Evolutionary conservation across 1,140 invertebrate species (phyloP), one percentile per base, ranked within the genome.

Genomic region (Andrena cerasifolii): DNA sequence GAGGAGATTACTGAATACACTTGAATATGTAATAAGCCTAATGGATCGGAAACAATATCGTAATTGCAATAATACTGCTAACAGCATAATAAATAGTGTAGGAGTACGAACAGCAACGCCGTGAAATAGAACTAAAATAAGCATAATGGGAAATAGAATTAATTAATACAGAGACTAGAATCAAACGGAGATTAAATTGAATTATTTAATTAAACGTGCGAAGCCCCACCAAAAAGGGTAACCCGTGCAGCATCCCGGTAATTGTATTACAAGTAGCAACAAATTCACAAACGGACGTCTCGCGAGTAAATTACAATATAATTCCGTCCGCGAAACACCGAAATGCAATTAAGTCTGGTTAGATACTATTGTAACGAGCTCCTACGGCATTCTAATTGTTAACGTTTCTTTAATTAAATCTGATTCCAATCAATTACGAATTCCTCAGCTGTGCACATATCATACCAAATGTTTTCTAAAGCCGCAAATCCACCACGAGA

Each of bases 51-150:
- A 47, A 51, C 45, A 62, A 36, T 26, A 49, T 59, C 14, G 28
- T 51, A 51, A 62, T 36, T 62, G 56, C 21, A 33, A 62, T 31
- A 49, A 28, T 33, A 36, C 26, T 12, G 56, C 16, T 72, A 36
- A 59, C 40, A 36, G 26, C 31, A 49, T n/a, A 21, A 62, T 62
- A 49, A 72, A 62, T 51, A 36, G 14, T 6, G 3, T n/a, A 8
- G 21, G 5, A 36, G 26, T 36, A 47, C 5, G 0, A 36, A 18
- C 14, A 14, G n/a, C 24, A 12, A 1, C 7, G 18, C 16, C 3
- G 14, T 1, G 40, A 31, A 21, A 56, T 26, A 28, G n/a, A 40
- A 40, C 16, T 43, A 31, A 40, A 58, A 43, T 24, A 59, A 59
- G 0, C 12, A 10, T 33, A 21, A 16, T 28, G 16, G n/a, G 12